Evolutionary conservation across 2,113 vertebrate genomes (phyloP).

Genomic region (Semicossyphus pulcher): DNA sequence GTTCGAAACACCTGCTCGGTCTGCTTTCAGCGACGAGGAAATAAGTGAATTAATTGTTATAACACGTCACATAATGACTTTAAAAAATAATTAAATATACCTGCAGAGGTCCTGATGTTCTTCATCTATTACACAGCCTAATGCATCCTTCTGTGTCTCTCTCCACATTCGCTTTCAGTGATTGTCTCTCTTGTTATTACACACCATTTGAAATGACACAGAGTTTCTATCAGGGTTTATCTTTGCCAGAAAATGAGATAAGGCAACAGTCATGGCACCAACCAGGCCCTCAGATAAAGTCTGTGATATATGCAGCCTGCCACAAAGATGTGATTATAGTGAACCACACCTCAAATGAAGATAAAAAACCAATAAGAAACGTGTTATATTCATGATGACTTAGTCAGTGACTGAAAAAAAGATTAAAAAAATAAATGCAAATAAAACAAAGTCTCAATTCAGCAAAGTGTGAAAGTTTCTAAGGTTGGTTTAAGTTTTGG

Average conservation of each 20-base stretch:
- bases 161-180: neutral
- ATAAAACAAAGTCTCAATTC: too few relatives aligned
- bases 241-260: neutral
- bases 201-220: too few relatives aligned
- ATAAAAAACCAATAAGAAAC: neutral
- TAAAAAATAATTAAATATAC: neutral
- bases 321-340: slow-evolving; percentile 12
- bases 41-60: too few relatives aligned
- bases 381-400: too few relatives aligned
- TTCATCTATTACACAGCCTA: neutral
- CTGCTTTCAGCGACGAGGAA: too few relatives aligned
- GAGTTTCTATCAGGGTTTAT: neutral
- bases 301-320: neutral
- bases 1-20: too few relatives aligned
- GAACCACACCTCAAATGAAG: neutral
- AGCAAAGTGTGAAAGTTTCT: too few relatives aligned
- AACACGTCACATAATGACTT: neutral
- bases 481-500: too few relatives aligned
- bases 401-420: too few relatives aligned
- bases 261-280: neutral
- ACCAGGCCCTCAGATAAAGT: neutral
- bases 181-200: too few relatives aligned
- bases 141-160: neutral
- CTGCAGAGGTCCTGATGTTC: neutral
- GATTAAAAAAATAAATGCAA: too few relatives aligned